phyloP scores from a whole-genome alignment of 2,113 vertebrate species.

The Alligator sinensis region DNA sequence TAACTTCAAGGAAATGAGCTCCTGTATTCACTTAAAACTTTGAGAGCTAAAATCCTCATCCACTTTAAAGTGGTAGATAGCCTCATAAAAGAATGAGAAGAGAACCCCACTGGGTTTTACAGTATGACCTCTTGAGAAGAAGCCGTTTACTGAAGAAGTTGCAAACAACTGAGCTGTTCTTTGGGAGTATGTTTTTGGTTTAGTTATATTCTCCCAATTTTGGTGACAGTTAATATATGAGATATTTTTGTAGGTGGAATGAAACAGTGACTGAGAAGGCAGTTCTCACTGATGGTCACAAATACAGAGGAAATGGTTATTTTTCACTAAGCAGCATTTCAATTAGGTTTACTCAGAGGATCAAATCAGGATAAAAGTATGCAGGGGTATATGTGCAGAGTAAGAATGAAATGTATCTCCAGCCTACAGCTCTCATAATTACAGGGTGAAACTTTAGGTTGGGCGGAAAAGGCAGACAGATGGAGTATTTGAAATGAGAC shows the following conservation, averaged over 20 bases:
- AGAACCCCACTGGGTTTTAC: background rate
- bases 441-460: background rate
- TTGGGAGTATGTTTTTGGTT: background rate
- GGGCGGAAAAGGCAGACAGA: background rate
- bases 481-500: background rate
- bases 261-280: background rate
- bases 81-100: background rate
- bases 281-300: background rate
- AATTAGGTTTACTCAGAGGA: background rate
- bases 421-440: background rate
- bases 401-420: background rate
- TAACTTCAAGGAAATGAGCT: background rate
- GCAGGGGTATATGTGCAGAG: background rate
- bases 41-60: accelerated
- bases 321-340: background rate
- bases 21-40: background rate
- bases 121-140: background rate
- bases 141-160: background rate
- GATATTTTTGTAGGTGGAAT: slow-evolving; percentile 9
- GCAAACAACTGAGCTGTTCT: background rate
- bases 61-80: background rate
- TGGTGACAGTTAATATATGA: background rate
- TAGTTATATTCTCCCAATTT: background rate
- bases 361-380: background rate
- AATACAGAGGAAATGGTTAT: background rate